Base-by-base conservation (phyloP, 2,888 invertebrate species). In the Tenthredo scrophulariae region DNA sequence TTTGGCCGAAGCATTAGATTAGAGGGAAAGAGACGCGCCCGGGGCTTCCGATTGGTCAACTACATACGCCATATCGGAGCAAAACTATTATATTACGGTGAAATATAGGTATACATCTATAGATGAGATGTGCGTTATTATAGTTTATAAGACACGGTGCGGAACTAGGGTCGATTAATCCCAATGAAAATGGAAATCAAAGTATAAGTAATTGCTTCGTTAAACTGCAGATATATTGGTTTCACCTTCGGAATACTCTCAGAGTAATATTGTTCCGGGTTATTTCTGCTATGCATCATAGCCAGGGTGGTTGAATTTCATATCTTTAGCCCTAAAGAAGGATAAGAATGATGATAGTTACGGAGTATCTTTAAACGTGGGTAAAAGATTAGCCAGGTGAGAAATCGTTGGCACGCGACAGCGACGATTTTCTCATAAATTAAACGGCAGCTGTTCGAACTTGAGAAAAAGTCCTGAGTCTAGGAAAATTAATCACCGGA, bases 151-250 rank as follows among this genome's bases (percentile, higher is more conserved):
- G 65, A 37, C 40, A 6, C 46, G 18, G 29, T 50, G 46, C 46
- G n/a, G 43, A 79, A 22, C 46, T n/a, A 26, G 62, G 65, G 37
- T 80, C 80, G 40, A 80, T 80, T 37, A 80, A 62, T 80, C 13
- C 65, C 6, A 18, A 15, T 33, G 62, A 62, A 80, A 80, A 80
- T 80, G 26, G 40, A 62, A 62, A 62, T 58, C 40, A 62, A 80
- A 62, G 80, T 65, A 80, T 22, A 80, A 80, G 46, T 80, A 62
- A 80, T 62, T 80, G 80, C 80, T 80, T 80, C 65, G 65, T 80
- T 40, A 43, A 6, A 22, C n/a, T n/a, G n/a, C 40, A 13, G 62
- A 80, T 62, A 22, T 26, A 62, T 62, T n/a, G 65, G 80, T 80
- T 65, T 77, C 54, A 29, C 77, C 54, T 54, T 77, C 18, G 33